These are phyloP conservation scores for Lucinisca nassula DNA, from an alignment of 2,888 invertebrate genomes.

Conservation along the genomic window DNA sequence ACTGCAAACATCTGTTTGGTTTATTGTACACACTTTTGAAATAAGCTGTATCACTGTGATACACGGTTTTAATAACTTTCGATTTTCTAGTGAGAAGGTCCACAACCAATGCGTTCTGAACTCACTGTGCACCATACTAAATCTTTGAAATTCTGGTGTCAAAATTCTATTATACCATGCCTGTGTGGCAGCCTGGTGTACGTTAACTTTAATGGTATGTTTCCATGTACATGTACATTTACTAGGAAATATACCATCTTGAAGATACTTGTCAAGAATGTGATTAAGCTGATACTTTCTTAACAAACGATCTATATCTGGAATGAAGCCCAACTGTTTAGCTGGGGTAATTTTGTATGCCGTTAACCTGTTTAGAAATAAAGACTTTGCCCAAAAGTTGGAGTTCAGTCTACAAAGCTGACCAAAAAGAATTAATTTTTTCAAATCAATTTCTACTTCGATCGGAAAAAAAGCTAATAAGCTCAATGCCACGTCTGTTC, in stretches of 20 bases:
- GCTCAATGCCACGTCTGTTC: background rate
- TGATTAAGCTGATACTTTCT: background rate
- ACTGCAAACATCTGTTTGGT: too few species aligned
- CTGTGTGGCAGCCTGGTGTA: too few species aligned
- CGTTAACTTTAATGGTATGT: too few species aligned
- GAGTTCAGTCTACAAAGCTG: background rate
- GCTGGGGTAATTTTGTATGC: background rate
- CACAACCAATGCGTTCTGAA: too few species aligned
- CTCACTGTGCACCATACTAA: too few species aligned
- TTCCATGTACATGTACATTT: slow-evolving; percentile 6
- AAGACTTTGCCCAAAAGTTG: background rate
- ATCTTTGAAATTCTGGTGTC: too few species aligned
- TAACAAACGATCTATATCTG: background rate
- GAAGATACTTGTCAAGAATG: background rate
- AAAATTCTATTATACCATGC: too few species aligned
- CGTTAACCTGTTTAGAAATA: background rate
- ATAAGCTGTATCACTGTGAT: too few species aligned
- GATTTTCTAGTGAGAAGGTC: too few species aligned
- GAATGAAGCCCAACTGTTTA: background rate
- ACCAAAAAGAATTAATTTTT: background rate
- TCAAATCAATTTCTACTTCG: background rate
- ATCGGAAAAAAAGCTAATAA: background rate
- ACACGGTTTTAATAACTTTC: too few species aligned
- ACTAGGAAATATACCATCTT: background rate
- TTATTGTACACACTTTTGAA: too few species aligned